Base-by-base conservation (phyloP, 1,140 invertebrate genomes). In the Lerema accius region DNA sequence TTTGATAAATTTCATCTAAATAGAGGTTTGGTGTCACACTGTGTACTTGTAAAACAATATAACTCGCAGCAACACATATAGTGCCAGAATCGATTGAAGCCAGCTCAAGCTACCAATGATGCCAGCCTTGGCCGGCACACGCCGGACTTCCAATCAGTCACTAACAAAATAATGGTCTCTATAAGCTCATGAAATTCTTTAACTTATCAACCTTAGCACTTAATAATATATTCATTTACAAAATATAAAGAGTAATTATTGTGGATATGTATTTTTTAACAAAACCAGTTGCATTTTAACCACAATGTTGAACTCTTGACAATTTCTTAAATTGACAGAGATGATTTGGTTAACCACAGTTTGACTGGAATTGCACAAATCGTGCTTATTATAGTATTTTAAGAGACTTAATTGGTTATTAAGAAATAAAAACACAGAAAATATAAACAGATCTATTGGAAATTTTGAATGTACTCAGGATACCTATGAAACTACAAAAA, bases 131-230 rank as follows among this genome's bases (percentile, higher is more conserved):
- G 16, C 4, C n/a, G n/a, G n/a, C n/a, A n/a, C n/a, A n/a, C n/a
- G n/a, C 16, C 40, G 23, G 40, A 69, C 65, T 43, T 65, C 65
- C 63, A 71, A 66, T 62, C 66, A 60, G 42, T 65, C 56, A 61
- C 50, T 58, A 69, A 67, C 42, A 70, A 65, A 63, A 67, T 56
- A 70, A 63, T 23, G 46, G 51, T 53, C 23, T 56, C 16, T 68
- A 61, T 74, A 74, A 74, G 71, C 71, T 74, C 71, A 63, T 72
- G 59, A 64, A 60, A 67, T 70, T 73, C 58, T 48, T 63, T 62
- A 56, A 59, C 32, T 66, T 46, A 56, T 67, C 26, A 68, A 55
- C 43, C 51, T 59, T 39, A 48, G 56, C 43, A 59, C 28, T 14
- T 61, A 50, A 62, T 56, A 66, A 62, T 62, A 66, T 66, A 65